Evolutionary conservation across 2,797 vertebrate species (phyloP), one percentile per base, ranked within the genome.

Genomic region (Dermochelys coriacea): DNA sequence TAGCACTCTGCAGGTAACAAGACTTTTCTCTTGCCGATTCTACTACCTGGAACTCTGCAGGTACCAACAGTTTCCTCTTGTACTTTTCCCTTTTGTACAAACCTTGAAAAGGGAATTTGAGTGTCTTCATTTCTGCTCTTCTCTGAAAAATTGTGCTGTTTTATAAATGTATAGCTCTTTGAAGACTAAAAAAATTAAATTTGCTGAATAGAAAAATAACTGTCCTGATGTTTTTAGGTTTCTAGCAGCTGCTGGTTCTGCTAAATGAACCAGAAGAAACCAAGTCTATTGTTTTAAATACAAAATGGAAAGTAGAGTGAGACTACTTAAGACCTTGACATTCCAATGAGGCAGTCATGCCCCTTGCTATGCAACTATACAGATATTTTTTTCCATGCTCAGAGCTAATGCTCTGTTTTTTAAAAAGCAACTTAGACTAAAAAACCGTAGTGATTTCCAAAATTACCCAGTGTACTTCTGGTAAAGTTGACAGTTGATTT

Each of bases 131-230:
- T 90, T 82, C 51, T 81, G 57, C 51, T 94, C 55, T 88, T 25
- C 59, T 94, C 91, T 94, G 94, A 96, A 98, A 97, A 91, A 94
- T 52, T 90, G 11, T 71, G 90, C 85, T 59, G 29, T 89, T 89
- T 91, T 94, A 93, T 82, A 97, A 98, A 95, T 94, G 90, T 80
- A 86, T 79, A 94, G 77, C 77, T 68, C 45, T 92, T 93, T 41
- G 1, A 83, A 49, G 15, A 91, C 41, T 68, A 51, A 75, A 47
- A 93, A 92, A 96, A 95, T 79, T 49, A 80, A 96, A 88, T 37
- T 88, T 87, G 83, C 41, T 37, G 1, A 93, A 93, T 97, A 97
- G 90, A 98, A 98, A 98, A 98, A 96, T 92, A 95, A 75, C 80
- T 92, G 93, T 89, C 85, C 89, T 95, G 96, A 98, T 86, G 85